These are phyloP conservation scores for Pardalotus punctatus DNA, from an alignment of 2,113 vertebrate genomes.

Conservation along the genomic window DNA sequence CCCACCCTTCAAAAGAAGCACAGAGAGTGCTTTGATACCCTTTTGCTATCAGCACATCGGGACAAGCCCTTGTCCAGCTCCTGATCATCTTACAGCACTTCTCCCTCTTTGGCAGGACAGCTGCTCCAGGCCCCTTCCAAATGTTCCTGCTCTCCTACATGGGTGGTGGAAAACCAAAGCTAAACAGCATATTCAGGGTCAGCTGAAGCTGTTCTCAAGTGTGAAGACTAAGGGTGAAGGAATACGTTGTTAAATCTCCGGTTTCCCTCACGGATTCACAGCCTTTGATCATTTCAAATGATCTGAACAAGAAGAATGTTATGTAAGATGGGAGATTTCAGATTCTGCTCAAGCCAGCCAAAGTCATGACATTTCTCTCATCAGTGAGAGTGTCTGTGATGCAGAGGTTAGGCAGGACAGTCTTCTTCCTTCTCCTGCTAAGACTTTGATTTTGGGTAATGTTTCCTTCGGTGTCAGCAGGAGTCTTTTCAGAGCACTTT, in stretches of 20 bases:
- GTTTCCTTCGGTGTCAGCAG: neutral
- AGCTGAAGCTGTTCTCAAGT: neutral
- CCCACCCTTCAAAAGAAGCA: slow-evolving; percentile 22
- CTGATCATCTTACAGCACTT: slow-evolving; percentile 65
- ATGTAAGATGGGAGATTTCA: neutral
- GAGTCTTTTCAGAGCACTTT: neutral
- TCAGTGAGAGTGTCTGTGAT: neutral
- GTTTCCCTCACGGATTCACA: neutral
- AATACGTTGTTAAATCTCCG: neutral
- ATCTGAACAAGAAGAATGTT: neutral
- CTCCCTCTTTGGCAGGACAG: slow-evolving; percentile 69
- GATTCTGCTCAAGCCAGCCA: neutral
- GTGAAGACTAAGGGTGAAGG: neutral
- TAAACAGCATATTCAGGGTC: neutral
- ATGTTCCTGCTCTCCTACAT: slow-evolving; percentile 19
- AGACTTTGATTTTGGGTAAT: neutral
- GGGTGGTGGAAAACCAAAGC: slow-evolving; percentile 18
- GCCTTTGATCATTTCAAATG: neutral
- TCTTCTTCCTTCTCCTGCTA: neutral
- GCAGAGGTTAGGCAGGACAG: neutral
- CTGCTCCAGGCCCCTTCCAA: slow-evolving; percentile 56
- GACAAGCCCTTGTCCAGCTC: slow-evolving; percentile 2
- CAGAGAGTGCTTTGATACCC: slow-evolving; percentile 15
- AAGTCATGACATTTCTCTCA: neutral
- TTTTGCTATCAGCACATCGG: neutral